These are phyloP conservation scores for Phallusia fumigata DNA, from an alignment of 23 tunicate genomes.

Conservation along the genomic window DNA sequence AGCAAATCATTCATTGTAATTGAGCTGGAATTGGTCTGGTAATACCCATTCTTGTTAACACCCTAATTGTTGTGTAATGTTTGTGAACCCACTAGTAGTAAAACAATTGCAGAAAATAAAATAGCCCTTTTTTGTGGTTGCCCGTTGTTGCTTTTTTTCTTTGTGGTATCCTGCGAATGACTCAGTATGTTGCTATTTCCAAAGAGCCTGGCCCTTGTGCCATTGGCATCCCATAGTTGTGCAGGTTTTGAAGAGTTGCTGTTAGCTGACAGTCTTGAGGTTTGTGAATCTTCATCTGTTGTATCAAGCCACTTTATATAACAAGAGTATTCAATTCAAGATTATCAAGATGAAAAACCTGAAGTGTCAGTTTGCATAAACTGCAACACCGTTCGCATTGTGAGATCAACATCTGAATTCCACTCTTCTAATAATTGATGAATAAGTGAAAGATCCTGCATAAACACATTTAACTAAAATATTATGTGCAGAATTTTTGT, in stretches of 20 bases:
- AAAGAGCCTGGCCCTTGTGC: constrained; percentile 63
- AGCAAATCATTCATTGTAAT: no score
- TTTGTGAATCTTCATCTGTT: constrained; percentile 26
- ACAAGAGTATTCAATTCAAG: neutral
- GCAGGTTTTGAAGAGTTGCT: neutral
- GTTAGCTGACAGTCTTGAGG: neutral
- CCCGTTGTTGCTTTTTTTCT: constrained; percentile 21
- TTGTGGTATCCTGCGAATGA: constrained; percentile 14
- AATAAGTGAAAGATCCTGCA: constrained; percentile 43
- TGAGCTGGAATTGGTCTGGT: no score
- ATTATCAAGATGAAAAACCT: neutral
- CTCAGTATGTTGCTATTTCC: constrained; percentile 20
- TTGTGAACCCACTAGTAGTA: no score
- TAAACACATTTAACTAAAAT: neutral
- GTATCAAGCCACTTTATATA: neutral
- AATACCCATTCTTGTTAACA: no score
- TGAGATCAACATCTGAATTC: constrained; percentile 25
- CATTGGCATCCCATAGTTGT: constrained; percentile 50
- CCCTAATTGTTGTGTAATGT: no score
- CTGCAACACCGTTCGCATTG: constrained; percentile 35
- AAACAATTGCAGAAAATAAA: neutral
- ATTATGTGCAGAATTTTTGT: no score
- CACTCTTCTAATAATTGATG: constrained; percentile 34
- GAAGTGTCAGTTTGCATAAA: neutral
- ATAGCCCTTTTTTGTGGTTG: constrained; percentile 60